Evolutionary conservation across 1,140 invertebrate genomes (phyloP), one percentile per base, ranked within the genome.

Genomic region (Leptopilina boulardi): DNA sequence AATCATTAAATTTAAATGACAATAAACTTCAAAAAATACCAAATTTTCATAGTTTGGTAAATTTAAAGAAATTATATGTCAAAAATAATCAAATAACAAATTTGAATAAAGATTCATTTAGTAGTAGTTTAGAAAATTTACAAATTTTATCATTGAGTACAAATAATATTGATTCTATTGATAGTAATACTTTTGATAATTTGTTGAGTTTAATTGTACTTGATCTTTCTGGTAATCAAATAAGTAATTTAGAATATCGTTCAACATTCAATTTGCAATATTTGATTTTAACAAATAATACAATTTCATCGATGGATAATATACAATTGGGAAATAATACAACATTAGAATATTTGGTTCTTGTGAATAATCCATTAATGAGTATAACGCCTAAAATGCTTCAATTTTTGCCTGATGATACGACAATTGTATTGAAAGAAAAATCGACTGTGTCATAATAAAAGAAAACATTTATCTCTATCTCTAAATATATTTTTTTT

Each of bases 31-130:
- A 2, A 0, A 13, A 0, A 2, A 15, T 78, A 15, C 73, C 77
- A 23, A 70, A 78, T 51, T 34, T 73, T 13, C 19, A 8, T 6
- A 34, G 18, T n/a, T 51, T 75, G 34, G 41, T 23, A 8, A 72
- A 72, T 47, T 59, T 78, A n/a, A 44, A 34, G 23, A 21, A 38
- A 19, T 38, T 78, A 9, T 54, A 13, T 19, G 26, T 78, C 26
- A 34, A 54, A 26, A 21, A 56, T 13, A 78, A 74, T 74, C 2
- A n/a, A 3, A 56, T 59, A 11, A 51, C 6, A n/a, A 5, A 44
- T 26, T 19, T 51, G 3, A 15, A 51, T 11, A 19, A 13, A 47
- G 15, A 44, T 41, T 6, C 15, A 11, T 72, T 77, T 18, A 26
- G 21, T 15, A n/a, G n/a, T n/a, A 15, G 10, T 51, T 44, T 71